Base-by-base conservation (phyloP, 2,888 invertebrate genomes). In the Hirtodrosophila histrioides region DNA sequence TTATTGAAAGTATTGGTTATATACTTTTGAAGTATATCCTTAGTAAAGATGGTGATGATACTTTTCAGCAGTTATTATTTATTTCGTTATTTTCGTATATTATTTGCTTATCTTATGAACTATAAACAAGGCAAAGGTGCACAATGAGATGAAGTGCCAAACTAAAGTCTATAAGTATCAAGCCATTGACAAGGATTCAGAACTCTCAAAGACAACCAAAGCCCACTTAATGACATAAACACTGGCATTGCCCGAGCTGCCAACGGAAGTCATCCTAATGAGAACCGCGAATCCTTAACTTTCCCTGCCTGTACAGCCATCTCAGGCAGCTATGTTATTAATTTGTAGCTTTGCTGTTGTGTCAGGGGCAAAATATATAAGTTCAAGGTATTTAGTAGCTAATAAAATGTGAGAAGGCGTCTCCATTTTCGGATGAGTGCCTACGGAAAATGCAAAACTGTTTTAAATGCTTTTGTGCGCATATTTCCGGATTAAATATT, bases 161-260 rank as follows among this genome's bases (percentile, higher is more conserved):
- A 63, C 35, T 50, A 67, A 72, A 69, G 58, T 63, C 46, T 49
- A 65, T 55, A 64, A 68, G 61, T 54, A 65, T 62, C 23, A 29
- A 61, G 17, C 24, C 56, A 49, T 60, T 54, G 46, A 55, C 44
- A 63, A 44, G 57, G 51, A 60, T 50, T 50, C 49, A 62, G 40
- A 65, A 62, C 44, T 60, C 55, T 54, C 17, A 24, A 35, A 44
- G 60, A 49, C 43, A 57, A 45, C 39, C 58, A 50, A 72, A 54
- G 57, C 27, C 57, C 74, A 82, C 85, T 86, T 86, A 88, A 88
- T 86, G 77, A 77, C 77, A 80, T 62, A 74, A 72, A 69, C 84
- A 74, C 50, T 49, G 46, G 24, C 55, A 46, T 11, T 54, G 57
- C 8, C 23, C 12, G 37, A 41, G 40, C 45, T 48, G 48, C 35